Base-by-base conservation (phyloP, 64 coral and sea anemone genomes). In the Stichodactyla mertensii region DNA sequence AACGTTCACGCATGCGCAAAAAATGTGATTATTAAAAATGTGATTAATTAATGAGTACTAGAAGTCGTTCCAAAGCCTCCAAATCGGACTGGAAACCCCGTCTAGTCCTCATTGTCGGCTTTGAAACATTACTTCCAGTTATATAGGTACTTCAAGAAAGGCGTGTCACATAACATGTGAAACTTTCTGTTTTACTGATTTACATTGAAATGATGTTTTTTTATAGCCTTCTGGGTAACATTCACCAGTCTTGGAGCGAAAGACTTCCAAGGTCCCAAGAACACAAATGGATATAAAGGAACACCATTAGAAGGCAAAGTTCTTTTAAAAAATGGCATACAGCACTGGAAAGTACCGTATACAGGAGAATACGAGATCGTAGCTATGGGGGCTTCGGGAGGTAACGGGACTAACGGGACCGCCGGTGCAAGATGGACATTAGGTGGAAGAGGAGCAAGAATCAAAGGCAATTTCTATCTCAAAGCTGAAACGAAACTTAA, bases 361-460 rank as follows among this genome's bases (percentile, higher is more conserved):
- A 89, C 89, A 54, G 93, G 93, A 60, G 19, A 62, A 6, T 95
- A 95, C 45, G 86, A 69, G 10, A 83, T 92, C 8, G 84, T 78
- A 27, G 90, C 90, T 26, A 87, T 82, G 77, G 93, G 93, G 16
- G 93, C 93, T 52, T 95, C 93, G 66, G 93, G 93, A 12, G 90
- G 88, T 70, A 94, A 94, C 55, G 80, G 85, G 52, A 94, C 77
- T 4, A 87, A 81, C 52, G 64, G 74, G 15, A 61, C 54, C 6
- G 10, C 57, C 4, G 10, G 26, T 1, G 15, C 14, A 9, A 28
- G 62, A 23, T 67, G 23, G 52, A 86, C 52, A 22, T 23, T 26
- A 7, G 93, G 93, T 18, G 93, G 93, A 54, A 83, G 82, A 55
- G 93, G 93, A 2, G 90, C 93, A 11, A 89, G 57, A 52, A 89